A percentile compares a stretch with the other conserved stretches of the same genome.
These are phyloP conservation scores for Crotalus horridus DNA, from an alignment of 2,113 vertebrate genomes.

Conservation along the genomic window DNA sequence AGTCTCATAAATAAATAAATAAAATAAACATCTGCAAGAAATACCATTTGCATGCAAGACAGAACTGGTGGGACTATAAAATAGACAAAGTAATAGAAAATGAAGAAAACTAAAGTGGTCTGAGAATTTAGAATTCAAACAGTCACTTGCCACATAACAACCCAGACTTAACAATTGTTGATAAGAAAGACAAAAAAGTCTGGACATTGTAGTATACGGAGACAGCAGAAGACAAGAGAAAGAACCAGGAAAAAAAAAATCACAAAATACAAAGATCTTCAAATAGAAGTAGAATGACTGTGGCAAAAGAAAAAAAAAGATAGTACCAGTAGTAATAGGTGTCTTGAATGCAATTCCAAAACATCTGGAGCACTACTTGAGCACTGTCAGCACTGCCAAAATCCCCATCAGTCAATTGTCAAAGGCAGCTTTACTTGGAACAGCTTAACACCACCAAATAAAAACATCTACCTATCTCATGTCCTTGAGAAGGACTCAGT, in stretches of 20 bases:
- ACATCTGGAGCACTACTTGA: too few species aligned
- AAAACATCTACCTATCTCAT: neutral
- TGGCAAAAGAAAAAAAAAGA: too few species aligned
- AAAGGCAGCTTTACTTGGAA: neutral
- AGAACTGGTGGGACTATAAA: neutral
- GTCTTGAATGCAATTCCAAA: too few species aligned
- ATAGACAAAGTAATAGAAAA: neutral
- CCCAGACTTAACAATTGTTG: neutral
- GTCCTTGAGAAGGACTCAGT: neutral
- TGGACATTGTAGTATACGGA: neutral
- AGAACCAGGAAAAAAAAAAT: neutral
- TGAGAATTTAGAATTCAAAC: neutral
- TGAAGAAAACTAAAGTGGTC: neutral
- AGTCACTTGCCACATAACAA: neutral
- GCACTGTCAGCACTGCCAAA: neutral
- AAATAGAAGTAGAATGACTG: too few species aligned
- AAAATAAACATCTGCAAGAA: neutral
- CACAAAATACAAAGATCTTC: neutral
- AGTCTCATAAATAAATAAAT: too few species aligned
- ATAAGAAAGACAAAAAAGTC: neutral
- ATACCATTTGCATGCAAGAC: neutral
- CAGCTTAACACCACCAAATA: neutral
- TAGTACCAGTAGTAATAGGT: too few species aligned
- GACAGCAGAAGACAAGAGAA: neutral
- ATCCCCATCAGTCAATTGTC: neutral